Base-by-base conservation (phyloP, 2,113 vertebrate genomes). In the Rattus rattus region DNA sequence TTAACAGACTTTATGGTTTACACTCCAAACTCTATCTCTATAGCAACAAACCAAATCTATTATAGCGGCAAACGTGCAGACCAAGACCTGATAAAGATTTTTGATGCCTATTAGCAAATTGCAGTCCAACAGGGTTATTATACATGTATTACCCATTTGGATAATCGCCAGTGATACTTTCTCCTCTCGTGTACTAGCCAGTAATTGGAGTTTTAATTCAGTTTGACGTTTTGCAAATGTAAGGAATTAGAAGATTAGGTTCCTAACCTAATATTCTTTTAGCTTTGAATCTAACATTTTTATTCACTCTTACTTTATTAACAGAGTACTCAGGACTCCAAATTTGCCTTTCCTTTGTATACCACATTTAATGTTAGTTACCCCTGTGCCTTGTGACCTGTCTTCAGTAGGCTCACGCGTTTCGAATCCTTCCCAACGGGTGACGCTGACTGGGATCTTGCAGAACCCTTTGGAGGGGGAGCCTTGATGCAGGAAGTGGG, bases 181-280 rank as follows among this genome's bases (percentile, higher is more conserved):
- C 7, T 22, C 9, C 8, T 14, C 3, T 67, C 61, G 65, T 88
- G 49, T 89, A 63, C 14, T 91, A 91, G 19, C 33, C 12, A 72
- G 33, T 86, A 76, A 77, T 26, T 85, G 69, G 3, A 65, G 76
- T 81, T 88, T 28, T 92, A 90, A 75, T 43, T 87, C 33, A 89
- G 72, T 91, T 92, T 26, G 43, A 24, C 84, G 92, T 96, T 96
- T 95, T 92, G 22, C 91, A 76, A 95, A 2, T 79, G 10, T 63
- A 33, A 84, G 24, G 54, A 20, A 47, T 43, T 92, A 36, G 91
- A 92, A 92, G 7, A 85, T 94, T 91, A 85, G 20, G 49, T 28
- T 59, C 1, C 8, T 83, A 94, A 94, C 69, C 91, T 93, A 92
- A 61, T 72, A 73, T 83, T 52, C 9, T 20, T 73, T 72, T 88